Percentiles rank a stretch among this genome's conserved stretches.
Evolutionary conservation across 2,888 invertebrate species (phyloP).

Genomic region (Brenthis daphne): DNA sequence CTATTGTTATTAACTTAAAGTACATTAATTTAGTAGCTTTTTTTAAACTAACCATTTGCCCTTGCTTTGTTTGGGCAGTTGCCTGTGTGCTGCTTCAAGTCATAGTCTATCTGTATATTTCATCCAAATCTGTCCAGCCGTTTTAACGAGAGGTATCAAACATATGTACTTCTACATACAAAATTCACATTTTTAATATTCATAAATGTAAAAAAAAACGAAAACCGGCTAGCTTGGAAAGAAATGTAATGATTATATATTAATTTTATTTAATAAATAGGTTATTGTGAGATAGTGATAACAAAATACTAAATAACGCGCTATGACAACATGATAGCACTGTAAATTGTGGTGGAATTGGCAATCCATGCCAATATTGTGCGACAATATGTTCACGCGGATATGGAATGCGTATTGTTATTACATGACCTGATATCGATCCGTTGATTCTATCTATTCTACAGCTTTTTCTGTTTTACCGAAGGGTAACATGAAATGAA

Average conservation of each 20-base stretch:
- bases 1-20: no score
- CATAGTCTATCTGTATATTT: no score
- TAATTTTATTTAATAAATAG: not conserved
- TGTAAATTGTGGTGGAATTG: conserved; percentile 42
- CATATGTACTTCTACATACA: no score
- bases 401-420: conserved; percentile 58
- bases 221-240: no score
- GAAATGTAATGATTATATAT: not conserved
- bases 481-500: not conserved
- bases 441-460: conserved; percentile 11
- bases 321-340: conserved; percentile 10
- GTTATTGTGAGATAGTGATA: not conserved
- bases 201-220: no score
- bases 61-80: no score
- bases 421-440: conserved; percentile 48
- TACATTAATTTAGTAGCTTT: no score
- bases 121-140: no score
- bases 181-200: no score
- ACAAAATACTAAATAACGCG: conserved; percentile 8
- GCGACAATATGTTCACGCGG: conserved; percentile 49
- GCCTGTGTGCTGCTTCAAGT: no score
- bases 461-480: not conserved
- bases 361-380: conserved; percentile 50
- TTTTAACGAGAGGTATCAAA: no score
- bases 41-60: no score